Evolutionary conservation across 2,797 vertebrate genomes (phyloP).

Genomic region (Crocodylus rhombifer): DNA sequence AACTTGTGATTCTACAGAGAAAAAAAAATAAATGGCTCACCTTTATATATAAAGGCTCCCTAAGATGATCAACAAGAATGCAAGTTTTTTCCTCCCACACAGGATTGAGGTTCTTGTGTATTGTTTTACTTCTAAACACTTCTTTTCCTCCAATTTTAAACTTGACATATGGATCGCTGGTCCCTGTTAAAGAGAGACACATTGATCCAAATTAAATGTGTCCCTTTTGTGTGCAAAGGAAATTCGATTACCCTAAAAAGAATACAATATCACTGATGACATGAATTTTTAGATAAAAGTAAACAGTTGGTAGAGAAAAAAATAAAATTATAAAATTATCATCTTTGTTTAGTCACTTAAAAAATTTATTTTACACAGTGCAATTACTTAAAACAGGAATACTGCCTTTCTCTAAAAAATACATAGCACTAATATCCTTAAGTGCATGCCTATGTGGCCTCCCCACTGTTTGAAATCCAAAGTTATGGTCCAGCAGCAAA

Average conservation of each 20-base stretch:
- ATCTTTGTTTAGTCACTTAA: not conserved
- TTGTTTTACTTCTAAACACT: conserved; percentile 95
- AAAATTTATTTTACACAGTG: not conserved
- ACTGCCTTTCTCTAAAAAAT: not conserved
- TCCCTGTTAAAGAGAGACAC: conserved; percentile 81
- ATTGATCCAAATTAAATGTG: not conserved
- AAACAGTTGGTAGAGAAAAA: not conserved
- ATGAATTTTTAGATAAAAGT: not conserved
- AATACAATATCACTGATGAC: not conserved
- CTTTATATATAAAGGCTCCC: conserved; percentile 93
- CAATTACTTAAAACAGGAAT: not conserved
- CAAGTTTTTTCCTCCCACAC: conserved; percentile 93
- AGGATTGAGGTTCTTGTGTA: conserved; percentile 96
- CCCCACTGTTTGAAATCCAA: not conserved
- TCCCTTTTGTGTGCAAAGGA: not conserved
- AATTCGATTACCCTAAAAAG: not conserved
- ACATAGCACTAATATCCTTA: not conserved
- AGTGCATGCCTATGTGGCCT: not conserved
- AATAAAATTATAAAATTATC: not conserved
- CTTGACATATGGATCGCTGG: conserved; percentile 97
- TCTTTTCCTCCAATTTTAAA: conserved; percentile 96
- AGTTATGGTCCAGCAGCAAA: not conserved
- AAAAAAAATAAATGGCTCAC: conserved; percentile 75
- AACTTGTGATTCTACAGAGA: not conserved
- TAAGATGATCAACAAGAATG: conserved; percentile 88